Conservation (phyloP, 2,888 invertebrate species). For the Papilio protenor region DNA sequence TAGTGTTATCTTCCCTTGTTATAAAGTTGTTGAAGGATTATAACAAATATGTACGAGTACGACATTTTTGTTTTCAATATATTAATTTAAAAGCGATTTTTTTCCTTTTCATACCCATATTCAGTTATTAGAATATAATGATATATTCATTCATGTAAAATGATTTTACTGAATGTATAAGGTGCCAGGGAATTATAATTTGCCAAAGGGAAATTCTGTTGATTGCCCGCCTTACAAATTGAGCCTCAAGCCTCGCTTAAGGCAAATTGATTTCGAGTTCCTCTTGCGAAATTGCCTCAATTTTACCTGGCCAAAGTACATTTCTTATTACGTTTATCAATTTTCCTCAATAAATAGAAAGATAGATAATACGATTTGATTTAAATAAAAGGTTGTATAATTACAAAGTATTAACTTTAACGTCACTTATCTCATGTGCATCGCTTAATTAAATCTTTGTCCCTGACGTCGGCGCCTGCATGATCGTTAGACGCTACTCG, state of each 20-base stretch:
- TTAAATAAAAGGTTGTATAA: no score
- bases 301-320: not conserved
- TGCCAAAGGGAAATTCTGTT: constrained; percentile 20
- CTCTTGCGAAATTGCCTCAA: constrained; percentile 23
- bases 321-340: not conserved
- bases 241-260: constrained; percentile 15
- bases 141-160: constrained; percentile 3
- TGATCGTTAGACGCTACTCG: not conserved
- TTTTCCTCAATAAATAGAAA: not conserved
- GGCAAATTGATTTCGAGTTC: constrained; percentile 30
- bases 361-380: no score
- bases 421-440: not conserved
- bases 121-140: no score
- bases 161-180: not conserved
- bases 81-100: no score
- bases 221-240: constrained; percentile 32
- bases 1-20: not conserved
- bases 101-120: no score
- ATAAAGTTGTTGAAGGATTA: not conserved
- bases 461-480: constrained; percentile 27
- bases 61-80: no score
- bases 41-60: no score
- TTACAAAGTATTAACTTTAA: not conserved
- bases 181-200: constrained; percentile 19
- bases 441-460: constrained; percentile 16